phyloP scores from a whole-genome alignment of 2,113 vertebrate species.

The Mungos mungo region DNA sequence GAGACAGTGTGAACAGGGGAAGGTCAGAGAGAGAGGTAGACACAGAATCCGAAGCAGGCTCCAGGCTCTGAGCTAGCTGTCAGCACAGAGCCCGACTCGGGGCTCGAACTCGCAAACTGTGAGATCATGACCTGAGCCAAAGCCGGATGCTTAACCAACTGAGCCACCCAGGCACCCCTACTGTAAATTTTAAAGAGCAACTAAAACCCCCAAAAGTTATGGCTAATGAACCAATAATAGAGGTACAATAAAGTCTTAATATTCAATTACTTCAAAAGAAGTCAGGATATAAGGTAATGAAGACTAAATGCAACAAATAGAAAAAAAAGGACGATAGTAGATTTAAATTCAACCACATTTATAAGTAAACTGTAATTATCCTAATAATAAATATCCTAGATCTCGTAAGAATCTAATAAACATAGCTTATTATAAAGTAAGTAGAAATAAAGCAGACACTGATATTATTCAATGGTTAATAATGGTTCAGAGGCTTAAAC shows the following conservation, averaged over 20 bases:
- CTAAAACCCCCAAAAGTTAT: not conserved
- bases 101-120: too few species aligned
- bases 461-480: not conserved
- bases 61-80: too few species aligned
- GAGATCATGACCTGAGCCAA: too few species aligned
- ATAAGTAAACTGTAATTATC: not conserved
- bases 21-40: too few species aligned
- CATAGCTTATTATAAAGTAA: not conserved
- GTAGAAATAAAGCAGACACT: not conserved
- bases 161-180: too few species aligned
- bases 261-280: not conserved
- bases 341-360: not conserved
- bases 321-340: not conserved
- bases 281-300: not conserved
- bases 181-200: not conserved
- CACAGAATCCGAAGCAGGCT: too few species aligned
- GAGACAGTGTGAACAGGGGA: too few species aligned
- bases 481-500: not conserved
- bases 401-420: not conserved
- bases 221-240: not conserved
- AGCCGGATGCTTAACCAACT: too few species aligned
- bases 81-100: too few species aligned
- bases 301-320: not conserved
- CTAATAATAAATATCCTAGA: too few species aligned
- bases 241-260: not conserved